A percentile compares a stretch with the other conserved stretches of the same genome.
Evolutionary conservation across 2,113 vertebrate species (phyloP).

Genomic region (Ameiurus melas): DNA sequence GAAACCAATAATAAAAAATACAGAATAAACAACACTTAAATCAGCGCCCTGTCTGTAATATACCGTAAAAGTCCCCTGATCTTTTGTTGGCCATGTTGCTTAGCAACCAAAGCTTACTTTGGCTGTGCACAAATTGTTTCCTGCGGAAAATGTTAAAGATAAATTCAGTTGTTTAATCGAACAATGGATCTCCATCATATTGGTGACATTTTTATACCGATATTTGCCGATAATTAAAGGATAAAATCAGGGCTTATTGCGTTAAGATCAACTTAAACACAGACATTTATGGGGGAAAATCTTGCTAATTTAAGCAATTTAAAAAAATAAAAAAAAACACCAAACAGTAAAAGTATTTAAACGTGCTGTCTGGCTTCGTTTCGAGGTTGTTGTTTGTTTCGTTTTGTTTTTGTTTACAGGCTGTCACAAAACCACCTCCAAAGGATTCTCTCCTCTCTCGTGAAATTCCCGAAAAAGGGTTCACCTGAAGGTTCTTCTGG

Average conservation of each 20-base stretch:
- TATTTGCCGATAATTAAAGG: neutral
- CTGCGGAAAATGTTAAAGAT: neutral
- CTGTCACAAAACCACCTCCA: neutral
- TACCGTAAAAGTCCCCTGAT: neutral
- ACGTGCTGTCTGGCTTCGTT: neutral
- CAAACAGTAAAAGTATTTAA: neutral
- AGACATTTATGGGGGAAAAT: neutral
- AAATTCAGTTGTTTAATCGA: neutral
- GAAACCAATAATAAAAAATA: neutral
- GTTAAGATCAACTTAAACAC: neutral
- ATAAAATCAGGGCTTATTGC: neutral
- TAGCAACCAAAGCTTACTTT: neutral
- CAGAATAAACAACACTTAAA: neutral
- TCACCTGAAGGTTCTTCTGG: slow-evolving; percentile 65
- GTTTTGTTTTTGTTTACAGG: too few relatives aligned
- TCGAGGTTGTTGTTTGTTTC: too few relatives aligned
- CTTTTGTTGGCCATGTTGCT: neutral
- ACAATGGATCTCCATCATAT: neutral
- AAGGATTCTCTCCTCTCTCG: neutral
- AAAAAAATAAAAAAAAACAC: too few relatives aligned
- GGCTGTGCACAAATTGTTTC: neutral
- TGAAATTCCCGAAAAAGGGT: neutral
- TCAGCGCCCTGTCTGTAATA: neutral
- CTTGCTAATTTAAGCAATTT: neutral
- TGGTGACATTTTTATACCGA: too few relatives aligned